Base-by-base conservation (phyloP, 1,140 invertebrate genomes). In the Dinothrombium tinctorium region DNA sequence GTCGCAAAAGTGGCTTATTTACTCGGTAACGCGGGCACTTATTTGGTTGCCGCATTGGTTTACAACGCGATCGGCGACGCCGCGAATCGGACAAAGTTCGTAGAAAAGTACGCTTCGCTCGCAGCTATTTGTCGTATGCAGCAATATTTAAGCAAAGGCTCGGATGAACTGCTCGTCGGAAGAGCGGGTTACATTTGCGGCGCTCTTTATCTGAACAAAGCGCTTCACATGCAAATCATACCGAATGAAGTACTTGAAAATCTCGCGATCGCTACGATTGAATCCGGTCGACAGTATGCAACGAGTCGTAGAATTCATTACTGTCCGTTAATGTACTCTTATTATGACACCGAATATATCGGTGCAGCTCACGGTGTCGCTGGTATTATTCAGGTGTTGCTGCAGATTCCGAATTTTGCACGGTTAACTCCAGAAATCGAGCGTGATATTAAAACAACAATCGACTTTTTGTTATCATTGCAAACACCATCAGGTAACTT, bases 161-260 rank as follows among this genome's bases (percentile, higher is more conserved):
- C 73, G 22, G 77, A 84, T 59, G 80, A 84, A 54, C 60, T 83
- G 15, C 71, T 83, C 49, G 76, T 82, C 4, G 80, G 79, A 0
- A 62, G 79, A 44, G 69, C 77, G 28, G 77, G 79, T 1, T 83
- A 76, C 50, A 52, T 84, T 2, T 69, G 68, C 50, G 78, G 75
- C n/a, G 64, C 69, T 15, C 51, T 80, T 20, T 76, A 73, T 71
- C 54, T 83, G 2, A 64, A 67, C 32, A 63, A 69, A 48, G 62
- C 69, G 41, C 54, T 73, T 35, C 55, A 65, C 40, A 62, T 56
- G 20, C 31, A 49, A 26, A 49, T 54, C 45, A 31, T 23, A 22
- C 24, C 15, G 21, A n/a, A 25, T 17, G 41, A 22, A 20, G 14
- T 28, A 56, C 26, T 28, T 28, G 8, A 9, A 9, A n/a, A 7